Evolutionary conservation across 2,113 vertebrate species (phyloP), one percentile per base, ranked within the genome.

Genomic region (Pelusios castaneus): DNA sequence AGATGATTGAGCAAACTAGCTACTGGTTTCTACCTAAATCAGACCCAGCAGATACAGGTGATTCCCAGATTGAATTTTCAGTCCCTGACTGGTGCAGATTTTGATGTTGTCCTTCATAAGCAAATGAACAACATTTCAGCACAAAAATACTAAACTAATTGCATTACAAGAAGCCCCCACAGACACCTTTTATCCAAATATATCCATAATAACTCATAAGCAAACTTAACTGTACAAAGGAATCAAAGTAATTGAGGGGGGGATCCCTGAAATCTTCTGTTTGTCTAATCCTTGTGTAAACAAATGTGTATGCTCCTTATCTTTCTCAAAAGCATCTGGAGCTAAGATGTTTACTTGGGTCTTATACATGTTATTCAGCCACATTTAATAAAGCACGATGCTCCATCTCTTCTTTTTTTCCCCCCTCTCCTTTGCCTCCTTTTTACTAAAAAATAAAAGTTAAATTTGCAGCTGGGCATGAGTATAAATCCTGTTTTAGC

Each of bases 161-260:
- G 84, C 80, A 76, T 94, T 95, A 91, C 83, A 81, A 95, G 92
- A 79, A 94, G 56, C 63, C 85, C 49, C 38, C 91, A 93, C 85
- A 93, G 96, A 95, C 94, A 94, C 82, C 80, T 92, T 95, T 89
- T 93, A 88, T 88, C 89, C 91, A 54, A 91, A 90, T 84, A 63
- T 54, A 77, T 75, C 92, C 92, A 86, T 95, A 89, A 87, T 85
- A 90, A 94, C 92, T 94, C 92, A 96, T 95, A 94, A 92, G 86
- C 56, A 87, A 95, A 95, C 90, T 92, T 91, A 91, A 93, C 94
- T 76, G 70, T 31, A 60, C 52, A 92, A 95, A 91, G 80, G 76
- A 97, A 88, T 87, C 89, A 94, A 92, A 92, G 70, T 86, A 94
- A 95, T 94, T 91, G 76, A 84, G 51, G 34, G 63, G 63, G 86